These are phyloP conservation scores for Pteromalus puparum DNA, from an alignment of 1,140 invertebrate species.

Conservation along the genomic window DNA sequence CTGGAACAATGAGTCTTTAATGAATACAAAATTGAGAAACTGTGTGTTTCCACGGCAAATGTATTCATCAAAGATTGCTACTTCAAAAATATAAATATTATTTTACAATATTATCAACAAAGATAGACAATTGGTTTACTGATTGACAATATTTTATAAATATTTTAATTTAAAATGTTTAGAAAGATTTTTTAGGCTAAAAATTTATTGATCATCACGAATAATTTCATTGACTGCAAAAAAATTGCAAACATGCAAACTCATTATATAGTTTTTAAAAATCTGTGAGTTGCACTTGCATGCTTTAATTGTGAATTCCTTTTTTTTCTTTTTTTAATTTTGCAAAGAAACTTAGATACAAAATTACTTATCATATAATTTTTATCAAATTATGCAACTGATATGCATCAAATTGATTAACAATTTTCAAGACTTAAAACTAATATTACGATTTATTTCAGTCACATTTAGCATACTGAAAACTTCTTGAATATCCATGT, in stretches of 20 bases:
- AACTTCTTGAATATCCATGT: slow-evolving; percentile 26
- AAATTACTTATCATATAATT: slow-evolving; percentile 44
- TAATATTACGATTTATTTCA: slow-evolving; percentile 45
- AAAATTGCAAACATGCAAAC: slow-evolving; percentile 25
- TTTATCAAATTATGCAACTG: slow-evolving; percentile 32
- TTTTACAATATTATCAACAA: slow-evolving; percentile 41
- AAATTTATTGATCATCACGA: slow-evolving; percentile 28
- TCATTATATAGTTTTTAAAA: slow-evolving; percentile 25
- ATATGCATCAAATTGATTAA: slow-evolving; percentile 34
- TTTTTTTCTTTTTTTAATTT: slow-evolving; percentile 21
- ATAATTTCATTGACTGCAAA: slow-evolving; percentile 27
- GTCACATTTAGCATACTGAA: slow-evolving; percentile 43
- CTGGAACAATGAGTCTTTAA: slow-evolving; percentile 23
- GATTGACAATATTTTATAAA: slow-evolving; percentile 28
- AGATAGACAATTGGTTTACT: slow-evolving; percentile 10
- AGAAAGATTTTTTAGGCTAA: slow-evolving; percentile 20
- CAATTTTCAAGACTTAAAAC: slow-evolving; percentile 14
- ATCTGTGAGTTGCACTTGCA: slow-evolving; percentile 23
- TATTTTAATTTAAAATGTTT: slow-evolving; percentile 30
- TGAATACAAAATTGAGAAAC: slow-evolving; percentile 34
- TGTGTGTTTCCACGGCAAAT: neutral
- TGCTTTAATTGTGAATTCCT: slow-evolving; percentile 25
- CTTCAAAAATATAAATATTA: slow-evolving; percentile 44
- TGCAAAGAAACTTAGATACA: slow-evolving; percentile 34
- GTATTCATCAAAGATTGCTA: slow-evolving; percentile 6